phyloP scores from a whole-genome alignment of 2,888 invertebrate genomes.

The Leptinotarsa peninsularis region DNA sequence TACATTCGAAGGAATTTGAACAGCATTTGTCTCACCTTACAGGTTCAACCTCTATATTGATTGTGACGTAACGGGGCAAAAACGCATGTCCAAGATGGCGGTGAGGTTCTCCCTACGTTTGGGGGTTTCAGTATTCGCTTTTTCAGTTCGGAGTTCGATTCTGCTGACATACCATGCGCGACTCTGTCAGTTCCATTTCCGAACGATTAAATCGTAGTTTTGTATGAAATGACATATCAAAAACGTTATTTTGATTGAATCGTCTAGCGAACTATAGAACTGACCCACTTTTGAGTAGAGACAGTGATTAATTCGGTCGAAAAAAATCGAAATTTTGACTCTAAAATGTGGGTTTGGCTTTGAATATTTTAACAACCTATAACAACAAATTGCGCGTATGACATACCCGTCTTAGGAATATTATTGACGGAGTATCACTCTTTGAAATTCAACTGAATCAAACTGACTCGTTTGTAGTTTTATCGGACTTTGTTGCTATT shows the following conservation, averaged over 20 bases:
- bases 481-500: not conserved
- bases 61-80: constrained; percentile 61
- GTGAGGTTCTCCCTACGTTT: constrained; percentile 52
- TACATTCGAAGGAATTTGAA: constrained; percentile 48
- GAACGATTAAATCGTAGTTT: constrained; percentile 20
- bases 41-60: constrained; percentile 60
- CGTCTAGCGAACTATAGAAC: not conserved
- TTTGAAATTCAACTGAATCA: not conserved
- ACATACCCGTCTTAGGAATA: constrained; percentile 24
- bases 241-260: not conserved
- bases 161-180: constrained; percentile 52
- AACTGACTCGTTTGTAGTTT: not conserved
- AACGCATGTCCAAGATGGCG: constrained; percentile 64
- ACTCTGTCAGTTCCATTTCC: not conserved
- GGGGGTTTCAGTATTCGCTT: constrained; percentile 55
- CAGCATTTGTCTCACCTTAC: constrained; percentile 50
- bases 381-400: constrained; percentile 31
- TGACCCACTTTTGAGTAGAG: not conserved
- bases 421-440: constrained; percentile 27
- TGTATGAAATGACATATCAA: constrained; percentile 16
- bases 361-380: constrained; percentile 16
- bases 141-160: constrained; percentile 49
- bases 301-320: not conserved
- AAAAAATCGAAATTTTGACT: not conserved
- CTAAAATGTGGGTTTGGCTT: constrained; percentile 50